Conservation (phyloP, 2,797 vertebrate species). For the Peromyscus eremicus region DNA sequence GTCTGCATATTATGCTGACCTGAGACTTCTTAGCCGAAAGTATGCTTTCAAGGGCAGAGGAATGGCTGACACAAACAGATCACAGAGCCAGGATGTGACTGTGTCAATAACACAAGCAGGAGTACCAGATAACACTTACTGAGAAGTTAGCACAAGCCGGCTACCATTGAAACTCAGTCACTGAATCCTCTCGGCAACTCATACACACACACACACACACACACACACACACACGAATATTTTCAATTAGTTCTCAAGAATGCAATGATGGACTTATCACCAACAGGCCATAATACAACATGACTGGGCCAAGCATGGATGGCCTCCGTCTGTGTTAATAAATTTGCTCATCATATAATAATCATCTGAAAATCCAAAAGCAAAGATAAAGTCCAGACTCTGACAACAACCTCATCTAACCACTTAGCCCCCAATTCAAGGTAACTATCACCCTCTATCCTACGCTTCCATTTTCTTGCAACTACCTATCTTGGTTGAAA, state of each 20-base stretch:
- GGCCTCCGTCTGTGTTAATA: not conserved
- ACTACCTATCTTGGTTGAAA: not conserved
- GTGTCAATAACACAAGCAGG: not conserved
- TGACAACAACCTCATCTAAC: not conserved
- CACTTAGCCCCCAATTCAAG: not conserved
- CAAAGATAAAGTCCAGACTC: not conserved
- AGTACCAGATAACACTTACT: not conserved
- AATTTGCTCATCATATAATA: not conserved
- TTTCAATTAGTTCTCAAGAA: not conserved
- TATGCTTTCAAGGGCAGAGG: not conserved
- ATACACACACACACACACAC: not conserved
- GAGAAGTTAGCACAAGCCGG: not conserved
- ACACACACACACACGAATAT: not conserved
- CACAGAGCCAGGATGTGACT: not conserved
- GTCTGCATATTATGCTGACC: accelerated
- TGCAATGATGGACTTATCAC: not conserved
- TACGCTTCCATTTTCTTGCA: not conserved
- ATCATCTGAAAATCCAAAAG: not conserved
- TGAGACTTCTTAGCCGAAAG: not conserved
- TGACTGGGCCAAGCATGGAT: accelerated
- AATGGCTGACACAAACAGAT: not conserved
- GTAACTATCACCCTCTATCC: not conserved
- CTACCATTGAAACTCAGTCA: not conserved
- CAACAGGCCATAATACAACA: not conserved
- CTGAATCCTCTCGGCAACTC: not conserved